Evolutionary conservation across 2,797 vertebrate genomes (phyloP).

Genomic region (Merluccius polli): DNA sequence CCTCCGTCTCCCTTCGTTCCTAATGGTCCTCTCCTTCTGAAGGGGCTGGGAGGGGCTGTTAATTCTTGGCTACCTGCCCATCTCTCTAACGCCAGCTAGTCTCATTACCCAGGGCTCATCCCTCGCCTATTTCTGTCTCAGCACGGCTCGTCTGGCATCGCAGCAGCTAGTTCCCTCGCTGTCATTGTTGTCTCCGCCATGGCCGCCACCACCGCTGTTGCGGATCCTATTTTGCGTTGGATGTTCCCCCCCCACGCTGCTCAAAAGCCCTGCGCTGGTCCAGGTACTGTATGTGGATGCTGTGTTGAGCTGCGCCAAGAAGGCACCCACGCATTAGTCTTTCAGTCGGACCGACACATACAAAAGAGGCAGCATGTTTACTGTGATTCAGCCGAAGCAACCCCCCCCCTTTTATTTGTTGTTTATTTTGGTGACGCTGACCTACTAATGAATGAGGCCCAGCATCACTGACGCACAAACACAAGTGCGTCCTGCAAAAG

Average conservation of each 20-base stretch:
- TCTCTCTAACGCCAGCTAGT: conserved; percentile 56
- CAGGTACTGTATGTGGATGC: neutral
- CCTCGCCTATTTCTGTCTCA: conserved; percentile 37
- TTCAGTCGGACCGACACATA: conserved; percentile 3
- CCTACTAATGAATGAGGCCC: neutral
- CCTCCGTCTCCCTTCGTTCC: conserved; percentile 38
- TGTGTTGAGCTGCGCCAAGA: neutral
- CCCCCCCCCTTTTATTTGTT: neutral
- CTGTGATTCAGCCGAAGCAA: neutral
- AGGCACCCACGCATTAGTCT: neutral
- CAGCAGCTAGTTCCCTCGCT: conserved; percentile 3
- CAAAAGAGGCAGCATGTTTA: conserved; percentile 15
- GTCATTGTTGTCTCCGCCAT: neutral
- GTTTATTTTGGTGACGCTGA: neutral
- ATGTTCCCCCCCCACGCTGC: conserved; percentile 11
- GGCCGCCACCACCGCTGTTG: too few relatives aligned
- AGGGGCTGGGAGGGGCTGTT: conserved; percentile 60
- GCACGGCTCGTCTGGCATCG: conserved; percentile 25
- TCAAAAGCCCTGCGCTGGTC: neutral
- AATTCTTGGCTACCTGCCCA: conserved; percentile 70
- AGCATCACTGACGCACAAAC: neutral
- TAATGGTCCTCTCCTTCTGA: conserved; percentile 37
- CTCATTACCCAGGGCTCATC: conserved; percentile 55
- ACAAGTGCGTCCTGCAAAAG: neutral
- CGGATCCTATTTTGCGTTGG: conserved; percentile 14